Evolutionary conservation across 2,797 vertebrate genomes (phyloP).

Genomic region (Thripadectes ignobilis): DNA sequence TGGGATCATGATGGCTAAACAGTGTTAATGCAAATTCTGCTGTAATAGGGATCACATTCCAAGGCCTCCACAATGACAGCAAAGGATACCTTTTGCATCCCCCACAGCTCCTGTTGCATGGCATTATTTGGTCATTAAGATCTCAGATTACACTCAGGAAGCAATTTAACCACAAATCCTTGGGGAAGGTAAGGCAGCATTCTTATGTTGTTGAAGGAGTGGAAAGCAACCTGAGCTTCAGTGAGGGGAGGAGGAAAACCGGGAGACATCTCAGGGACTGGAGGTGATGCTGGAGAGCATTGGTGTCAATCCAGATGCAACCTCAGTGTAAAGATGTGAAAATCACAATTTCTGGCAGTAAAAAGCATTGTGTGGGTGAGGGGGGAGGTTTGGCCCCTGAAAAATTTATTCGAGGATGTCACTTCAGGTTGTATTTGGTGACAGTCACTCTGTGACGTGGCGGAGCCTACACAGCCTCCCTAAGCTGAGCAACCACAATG

Average conservation of each 20-base stretch:
- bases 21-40: not conserved
- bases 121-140: slow-evolving; percentile 59
- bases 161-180: slow-evolving; percentile 60
- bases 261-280: not conserved
- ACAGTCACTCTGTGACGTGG: not conserved
- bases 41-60: slow-evolving; percentile 34
- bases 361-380: fast-evolving
- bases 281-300: not conserved
- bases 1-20: slow-evolving; percentile 34
- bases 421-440: not conserved
- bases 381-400: not conserved
- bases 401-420: not conserved
- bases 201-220: not conserved
- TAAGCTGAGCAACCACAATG: fast-evolving
- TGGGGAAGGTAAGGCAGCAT: not conserved
- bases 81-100: not conserved
- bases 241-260: not conserved
- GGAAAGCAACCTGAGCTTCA: not conserved
- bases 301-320: fast-evolving
- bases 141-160: slow-evolving; percentile 62
- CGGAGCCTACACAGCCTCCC: not conserved
- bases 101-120: slow-evolving; percentile 35
- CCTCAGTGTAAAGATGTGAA: not conserved
- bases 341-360: not conserved
- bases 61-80: slow-evolving; percentile 46